Evolutionary conservation across 2,888 invertebrate species (phyloP).

Genomic region (Tethea ocularis): DNA sequence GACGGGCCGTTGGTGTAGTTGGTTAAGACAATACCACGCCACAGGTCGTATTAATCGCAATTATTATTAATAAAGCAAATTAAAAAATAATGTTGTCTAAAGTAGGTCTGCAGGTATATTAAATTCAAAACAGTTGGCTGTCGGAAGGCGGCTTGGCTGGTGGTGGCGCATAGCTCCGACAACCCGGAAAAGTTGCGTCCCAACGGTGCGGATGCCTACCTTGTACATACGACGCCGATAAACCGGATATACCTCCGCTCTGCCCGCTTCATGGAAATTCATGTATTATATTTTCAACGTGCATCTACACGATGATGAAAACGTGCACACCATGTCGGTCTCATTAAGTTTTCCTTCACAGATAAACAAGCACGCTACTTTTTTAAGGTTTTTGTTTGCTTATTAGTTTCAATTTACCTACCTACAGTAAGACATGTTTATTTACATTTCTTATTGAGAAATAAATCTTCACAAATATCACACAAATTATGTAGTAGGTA

Average conservation of each 20-base stretch:
- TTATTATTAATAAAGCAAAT: no score
- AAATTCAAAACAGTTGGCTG: constrained; percentile 4
- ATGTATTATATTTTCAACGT: background rate
- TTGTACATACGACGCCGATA: constrained; percentile 1
- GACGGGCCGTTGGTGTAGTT: no score
- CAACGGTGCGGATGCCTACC: background rate
- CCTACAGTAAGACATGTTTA: no score
- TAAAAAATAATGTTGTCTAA: background rate
- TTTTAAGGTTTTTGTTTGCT: no score
- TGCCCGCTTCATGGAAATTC: background rate
- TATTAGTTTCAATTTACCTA: no score
- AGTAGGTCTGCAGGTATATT: background rate
- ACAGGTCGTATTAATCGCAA: no score
- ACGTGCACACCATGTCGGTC: background rate
- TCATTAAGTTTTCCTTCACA: no score
- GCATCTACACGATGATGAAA: background rate
- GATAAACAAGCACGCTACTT: no score
- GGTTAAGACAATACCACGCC: no score
- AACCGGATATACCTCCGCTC: constrained; percentile 4
- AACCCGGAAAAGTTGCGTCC: background rate
- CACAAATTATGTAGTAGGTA: no score
- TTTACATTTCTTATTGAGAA: no score
- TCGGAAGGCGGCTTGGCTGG: background rate
- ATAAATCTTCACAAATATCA: no score
- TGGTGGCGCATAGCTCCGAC: background rate